Percentiles rank a stretch among this genome's conserved stretches.
These are phyloP conservation scores for Lampris megalopsis DNA, from an alignment of 2,113 vertebrate genomes.

Conservation along the genomic window DNA sequence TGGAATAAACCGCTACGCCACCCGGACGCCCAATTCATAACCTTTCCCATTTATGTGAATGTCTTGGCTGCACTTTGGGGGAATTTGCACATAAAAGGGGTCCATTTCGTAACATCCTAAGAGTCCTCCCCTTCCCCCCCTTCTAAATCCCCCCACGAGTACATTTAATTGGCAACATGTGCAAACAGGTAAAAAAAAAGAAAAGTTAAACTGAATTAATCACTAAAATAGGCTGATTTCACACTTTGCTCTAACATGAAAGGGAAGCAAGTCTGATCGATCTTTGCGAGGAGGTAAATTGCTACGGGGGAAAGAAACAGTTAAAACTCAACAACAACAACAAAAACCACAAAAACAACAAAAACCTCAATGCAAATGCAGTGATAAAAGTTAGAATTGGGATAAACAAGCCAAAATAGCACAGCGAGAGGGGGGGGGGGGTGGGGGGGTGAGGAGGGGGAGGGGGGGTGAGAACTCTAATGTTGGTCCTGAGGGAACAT, in stretches of 20 bases:
- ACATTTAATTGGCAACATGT: conserved; percentile 15
- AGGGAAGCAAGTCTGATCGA: conserved; percentile 27
- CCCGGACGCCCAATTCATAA: too few relatives aligned
- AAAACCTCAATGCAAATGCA: conserved; percentile 13
- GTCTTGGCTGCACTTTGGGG: too few relatives aligned
- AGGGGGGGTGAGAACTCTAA: background rate
- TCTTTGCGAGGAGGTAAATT: conserved; percentile 12
- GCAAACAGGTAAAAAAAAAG: conserved; percentile 22
- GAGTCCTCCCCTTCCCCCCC: background rate
- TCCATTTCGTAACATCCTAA: background rate
- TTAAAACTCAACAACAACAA: conserved; percentile 8
- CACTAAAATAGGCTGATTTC: conserved; percentile 47
- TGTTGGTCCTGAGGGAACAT: conserved; percentile 21
- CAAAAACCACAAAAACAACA: background rate
- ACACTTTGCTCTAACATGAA: conserved; percentile 34
- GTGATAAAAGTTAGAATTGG: conserved; percentile 31
- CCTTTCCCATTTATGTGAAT: too few relatives aligned
- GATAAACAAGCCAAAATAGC: conserved; percentile 42
- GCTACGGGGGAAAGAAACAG: conserved; percentile 33
- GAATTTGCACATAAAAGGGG: too few relatives aligned
- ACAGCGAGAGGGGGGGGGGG: background rate
- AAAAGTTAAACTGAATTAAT: conserved; percentile 9
- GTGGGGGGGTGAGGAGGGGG: background rate
- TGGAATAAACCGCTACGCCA: too few relatives aligned
- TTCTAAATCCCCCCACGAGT: background rate